A percentile compares a stretch with the other conserved stretches of the same genome.
phyloP scores from a whole-genome alignment of 2,797 vertebrate genomes.

The Phaenicophaeus curvirostris region DNA sequence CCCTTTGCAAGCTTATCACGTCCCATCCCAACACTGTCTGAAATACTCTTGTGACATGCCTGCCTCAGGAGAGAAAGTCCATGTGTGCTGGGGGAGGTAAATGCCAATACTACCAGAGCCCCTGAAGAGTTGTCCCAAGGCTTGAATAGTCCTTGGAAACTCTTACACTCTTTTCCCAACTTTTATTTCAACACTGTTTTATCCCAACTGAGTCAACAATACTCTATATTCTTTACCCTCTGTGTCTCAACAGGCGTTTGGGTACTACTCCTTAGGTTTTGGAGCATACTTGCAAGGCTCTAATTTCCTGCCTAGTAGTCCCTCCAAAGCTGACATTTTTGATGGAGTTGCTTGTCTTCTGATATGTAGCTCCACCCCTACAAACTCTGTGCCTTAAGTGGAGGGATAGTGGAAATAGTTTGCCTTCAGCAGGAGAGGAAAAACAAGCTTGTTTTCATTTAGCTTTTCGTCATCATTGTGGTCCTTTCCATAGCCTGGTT shows the following conservation, averaged over 20 bases:
- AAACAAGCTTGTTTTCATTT: neutral
- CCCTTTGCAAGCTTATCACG: no score
- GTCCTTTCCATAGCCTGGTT: neutral
- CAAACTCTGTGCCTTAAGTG: neutral
- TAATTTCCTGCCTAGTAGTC: neutral
- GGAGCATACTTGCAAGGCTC: neutral
- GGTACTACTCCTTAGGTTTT: neutral
- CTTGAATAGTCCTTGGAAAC: neutral
- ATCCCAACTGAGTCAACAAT: accelerated
- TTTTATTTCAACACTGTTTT: neutral
- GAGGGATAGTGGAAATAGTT: neutral
- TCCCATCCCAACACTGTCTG: neutral
- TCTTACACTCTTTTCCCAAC: neutral
- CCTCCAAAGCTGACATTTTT: neutral
- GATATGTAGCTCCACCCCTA: neutral
- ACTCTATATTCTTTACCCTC: neutral
- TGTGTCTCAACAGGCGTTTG: no score
- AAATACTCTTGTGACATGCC: no score
- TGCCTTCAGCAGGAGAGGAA: neutral
- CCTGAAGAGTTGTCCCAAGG: neutral
- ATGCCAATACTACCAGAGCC: neutral
- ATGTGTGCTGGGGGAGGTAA: neutral
- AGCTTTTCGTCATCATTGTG: neutral
- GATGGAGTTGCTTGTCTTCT: neutral
- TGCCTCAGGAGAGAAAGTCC: neutral